phyloP scores from a whole-genome alignment of 2,888 invertebrate genomes.

The Oligia latruncula region DNA sequence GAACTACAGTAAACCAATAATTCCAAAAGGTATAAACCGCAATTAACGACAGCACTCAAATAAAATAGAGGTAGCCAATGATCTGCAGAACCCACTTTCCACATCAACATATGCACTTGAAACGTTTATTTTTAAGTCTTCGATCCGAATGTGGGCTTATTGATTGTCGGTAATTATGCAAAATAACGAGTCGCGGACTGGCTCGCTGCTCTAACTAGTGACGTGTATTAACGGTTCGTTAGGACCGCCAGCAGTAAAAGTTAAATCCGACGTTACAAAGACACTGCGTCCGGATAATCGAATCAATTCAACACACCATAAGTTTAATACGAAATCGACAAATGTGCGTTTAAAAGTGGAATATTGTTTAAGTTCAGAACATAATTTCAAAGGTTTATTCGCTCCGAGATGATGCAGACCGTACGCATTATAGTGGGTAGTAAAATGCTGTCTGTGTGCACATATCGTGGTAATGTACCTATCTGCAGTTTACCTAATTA shows the following conservation, averaged over 20 bases:
- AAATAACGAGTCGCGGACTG: slow-evolving; percentile 77
- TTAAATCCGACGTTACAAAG: slow-evolving; percentile 67
- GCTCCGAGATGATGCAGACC: slow-evolving; percentile 33
- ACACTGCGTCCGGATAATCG: slow-evolving; percentile 69
- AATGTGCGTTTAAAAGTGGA: slow-evolving; percentile 27
- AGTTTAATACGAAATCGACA: slow-evolving; percentile 21
- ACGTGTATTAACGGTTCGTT: slow-evolving; percentile 79
- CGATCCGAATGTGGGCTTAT: slow-evolving; percentile 81
- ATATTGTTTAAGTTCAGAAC: slow-evolving; percentile 28
- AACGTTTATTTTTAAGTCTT: slow-evolving; percentile 67
- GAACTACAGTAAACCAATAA: slow-evolving; percentile 41
- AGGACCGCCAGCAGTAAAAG: slow-evolving; percentile 65
- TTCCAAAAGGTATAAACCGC: slow-evolving; percentile 40
- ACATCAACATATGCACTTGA: slow-evolving; percentile 54
- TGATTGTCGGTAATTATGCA: slow-evolving; percentile 86
- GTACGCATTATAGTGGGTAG: slow-evolving; percentile 52
- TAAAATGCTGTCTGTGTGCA: slow-evolving; percentile 51
- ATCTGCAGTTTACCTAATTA: slow-evolving; percentile 66
- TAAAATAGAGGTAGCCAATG: slow-evolving; percentile 34
- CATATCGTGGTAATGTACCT: slow-evolving; percentile 63
- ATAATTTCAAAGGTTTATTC: slow-evolving; percentile 25
- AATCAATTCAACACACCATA: slow-evolving; percentile 52
- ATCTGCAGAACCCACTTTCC: slow-evolving; percentile 53
- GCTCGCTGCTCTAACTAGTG: slow-evolving; percentile 78
- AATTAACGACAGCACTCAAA: slow-evolving; percentile 44